These are phyloP conservation scores for Actias luna DNA, from an alignment of 2,888 invertebrate genomes.

Conservation along the genomic window DNA sequence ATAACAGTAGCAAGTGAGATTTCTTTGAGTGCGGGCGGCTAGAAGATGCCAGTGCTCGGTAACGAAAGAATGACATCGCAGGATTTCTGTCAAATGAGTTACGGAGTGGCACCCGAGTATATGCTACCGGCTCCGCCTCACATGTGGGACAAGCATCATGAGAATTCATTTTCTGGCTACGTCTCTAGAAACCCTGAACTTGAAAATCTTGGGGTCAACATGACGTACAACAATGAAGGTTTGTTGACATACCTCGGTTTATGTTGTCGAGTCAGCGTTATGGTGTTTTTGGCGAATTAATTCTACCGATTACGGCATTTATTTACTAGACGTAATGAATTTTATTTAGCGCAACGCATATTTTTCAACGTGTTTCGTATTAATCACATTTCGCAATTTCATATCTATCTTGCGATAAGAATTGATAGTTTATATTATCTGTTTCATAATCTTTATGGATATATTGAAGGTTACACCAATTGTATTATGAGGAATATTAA, in stretches of 20 bases:
- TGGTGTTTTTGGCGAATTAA: not conserved
- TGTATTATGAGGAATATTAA: not conserved
- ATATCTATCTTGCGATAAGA: conserved; percentile 1
- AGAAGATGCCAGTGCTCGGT: conserved; percentile 73
- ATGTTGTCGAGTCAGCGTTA: not conserved
- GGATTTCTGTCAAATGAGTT: conserved; percentile 62
- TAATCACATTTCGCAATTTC: not conserved
- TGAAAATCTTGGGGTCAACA: conserved; percentile 20
- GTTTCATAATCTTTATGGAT: conserved; percentile 10
- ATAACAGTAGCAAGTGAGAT: conserved; percentile 47
- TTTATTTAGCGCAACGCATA: not conserved
- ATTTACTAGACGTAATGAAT: not conserved
- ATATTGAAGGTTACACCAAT: not conserved
- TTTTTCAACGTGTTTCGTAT: conserved; percentile 6
- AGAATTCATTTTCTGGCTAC: conserved; percentile 47
- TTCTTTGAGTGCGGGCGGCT: conserved; percentile 40
- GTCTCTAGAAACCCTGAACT: conserved; percentile 44
- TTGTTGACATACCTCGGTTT: conserved; percentile 37
- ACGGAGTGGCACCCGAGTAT: conserved; percentile 52
- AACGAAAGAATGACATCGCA: conserved; percentile 65
- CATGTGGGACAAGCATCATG: conserved; percentile 61
- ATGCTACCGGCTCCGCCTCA: conserved; percentile 46
- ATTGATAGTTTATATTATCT: conserved; percentile 8
- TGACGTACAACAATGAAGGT: conserved; percentile 46
- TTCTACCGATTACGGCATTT: not conserved